Evolutionary conservation across 2,888 invertebrate species (phyloP), one percentile per base, ranked within the genome.

Genomic region (Panorpa germanica): DNA sequence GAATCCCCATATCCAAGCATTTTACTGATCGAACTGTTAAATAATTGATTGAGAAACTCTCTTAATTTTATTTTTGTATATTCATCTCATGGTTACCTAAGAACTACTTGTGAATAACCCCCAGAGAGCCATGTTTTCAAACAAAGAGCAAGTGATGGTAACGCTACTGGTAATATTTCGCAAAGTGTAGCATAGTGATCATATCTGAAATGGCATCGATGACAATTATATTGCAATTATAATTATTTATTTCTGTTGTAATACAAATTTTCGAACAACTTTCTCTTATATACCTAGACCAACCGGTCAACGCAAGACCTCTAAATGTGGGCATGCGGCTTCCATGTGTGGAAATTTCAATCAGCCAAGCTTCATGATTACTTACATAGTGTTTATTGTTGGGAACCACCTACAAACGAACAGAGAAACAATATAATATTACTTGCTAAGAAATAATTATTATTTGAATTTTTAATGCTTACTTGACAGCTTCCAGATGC

Each of bases 401-500:
- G 0, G 81, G 75, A 31, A 76, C 45, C 35, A 61, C 45, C 58
- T 60, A 43, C 0, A 47, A 46, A 34, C 10, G 11, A 16, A 29
- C 15, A 28, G 9, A 20, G 15, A 30, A 9, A 11, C 15, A 25
- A 15, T 6, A 25, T 10, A 25, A 12, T n/a, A n/a, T 23, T 3
- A 13, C 23, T 28, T 18, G 12, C 7, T 13, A 25, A 24, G 12
- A 13, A 14, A 12, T 10, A 28, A 20, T 9, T 6, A 12, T 20
- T 11, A 11, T n/a, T n/a, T 11, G 27, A 15, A 12, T 25, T 5
- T n/a, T 24, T 31, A 32, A 10, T 18, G 10, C 12, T 16, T 38
- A 69, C 67, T 52, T 74, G 70, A 40, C 66, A 63, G 31, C 74
- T 69, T 1, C 82, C 78, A 35, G 80, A 78, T 1, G 86, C 82